Evolutionary conservation across 1,140 invertebrate species (phyloP).

Genomic region (Hestina assimilis): DNA sequence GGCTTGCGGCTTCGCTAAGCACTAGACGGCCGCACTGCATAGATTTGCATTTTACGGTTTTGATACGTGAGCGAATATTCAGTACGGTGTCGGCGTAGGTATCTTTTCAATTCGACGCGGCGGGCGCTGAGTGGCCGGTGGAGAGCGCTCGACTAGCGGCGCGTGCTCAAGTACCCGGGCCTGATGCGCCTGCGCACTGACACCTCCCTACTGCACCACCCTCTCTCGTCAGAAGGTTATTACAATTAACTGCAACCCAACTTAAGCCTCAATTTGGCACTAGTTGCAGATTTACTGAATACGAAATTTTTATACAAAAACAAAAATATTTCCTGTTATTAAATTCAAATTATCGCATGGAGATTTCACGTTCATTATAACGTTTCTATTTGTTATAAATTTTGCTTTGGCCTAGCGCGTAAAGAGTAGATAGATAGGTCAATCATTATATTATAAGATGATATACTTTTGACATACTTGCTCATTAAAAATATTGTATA

Average conservation of each 20-base stretch:
- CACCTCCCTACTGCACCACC: conserved; percentile 15
- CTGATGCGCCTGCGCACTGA: conserved; percentile 66
- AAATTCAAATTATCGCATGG: conserved; percentile 17
- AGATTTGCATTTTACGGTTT: conserved; percentile 78
- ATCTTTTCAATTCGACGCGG: conserved; percentile 76
- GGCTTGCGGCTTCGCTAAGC: conserved; percentile 50
- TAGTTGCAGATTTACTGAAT: conserved; percentile 39
- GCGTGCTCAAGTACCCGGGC: conserved; percentile 69
- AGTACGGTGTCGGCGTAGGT: conserved; percentile 71
- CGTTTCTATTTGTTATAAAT: not conserved
- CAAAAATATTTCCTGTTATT: conserved; percentile 17
- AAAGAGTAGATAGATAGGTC: too few relatives aligned
- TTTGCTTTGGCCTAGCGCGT: too few relatives aligned
- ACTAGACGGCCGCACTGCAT: conserved; percentile 74
- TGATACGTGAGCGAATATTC: conserved; percentile 77
- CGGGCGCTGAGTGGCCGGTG: conserved; percentile 61
- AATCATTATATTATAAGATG: too few relatives aligned
- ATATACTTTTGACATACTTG: too few relatives aligned
- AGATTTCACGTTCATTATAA: not conserved
- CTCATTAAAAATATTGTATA: too few relatives aligned
- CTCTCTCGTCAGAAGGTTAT: conserved; percentile 54
- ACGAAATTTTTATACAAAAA: conserved; percentile 27
- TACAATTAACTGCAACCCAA: conserved; percentile 69
- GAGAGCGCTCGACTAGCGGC: conserved; percentile 65
- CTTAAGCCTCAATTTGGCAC: conserved; percentile 69